phyloP scores from a whole-genome alignment of 1,140 invertebrate species.

The Pseudomyrmex cubaensis region DNA sequence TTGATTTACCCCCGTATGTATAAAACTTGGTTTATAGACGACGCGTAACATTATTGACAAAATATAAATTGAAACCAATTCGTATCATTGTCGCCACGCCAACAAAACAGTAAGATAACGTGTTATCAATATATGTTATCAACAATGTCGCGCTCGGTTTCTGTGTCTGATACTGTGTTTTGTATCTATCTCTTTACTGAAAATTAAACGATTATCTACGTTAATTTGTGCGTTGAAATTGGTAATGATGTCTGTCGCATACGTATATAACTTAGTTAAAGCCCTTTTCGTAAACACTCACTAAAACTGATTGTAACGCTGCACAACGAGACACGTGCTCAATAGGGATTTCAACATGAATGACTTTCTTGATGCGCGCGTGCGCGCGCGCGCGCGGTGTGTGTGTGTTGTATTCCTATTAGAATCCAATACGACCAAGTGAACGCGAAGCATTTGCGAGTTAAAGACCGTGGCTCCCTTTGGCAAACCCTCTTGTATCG shows the following conservation, averaged over 20 bases:
- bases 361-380: conserved; percentile 22
- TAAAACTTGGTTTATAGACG: too few relatives aligned
- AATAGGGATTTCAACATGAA: conserved; percentile 50
- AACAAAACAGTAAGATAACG: too few relatives aligned
- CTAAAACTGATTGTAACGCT: conserved; percentile 42
- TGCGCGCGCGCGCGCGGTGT: background rate
- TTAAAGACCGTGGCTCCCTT: conserved; percentile 82
- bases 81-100: too few relatives aligned
- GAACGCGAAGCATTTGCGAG: conserved; percentile 75
- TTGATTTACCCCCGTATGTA: too few relatives aligned
- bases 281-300: conserved; percentile 44
- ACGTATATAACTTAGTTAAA: conserved; percentile 60
- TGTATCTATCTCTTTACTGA: too few relatives aligned
- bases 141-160: too few relatives aligned
- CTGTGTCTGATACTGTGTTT: too few relatives aligned
- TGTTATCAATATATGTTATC: too few relatives aligned
- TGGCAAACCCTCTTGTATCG: conserved; percentile 35
- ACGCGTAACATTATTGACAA: too few relatives aligned
- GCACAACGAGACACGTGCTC: conserved; percentile 52
- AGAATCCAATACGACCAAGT: conserved; percentile 81
- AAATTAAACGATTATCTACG: background rate
- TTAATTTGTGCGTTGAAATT: conserved; percentile 51
- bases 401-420: conserved; percentile 71
- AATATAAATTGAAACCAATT: too few relatives aligned
- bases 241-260: conserved; percentile 57